Percentiles rank a stretch among this genome's conserved stretches.
Conservation (phyloP, 1,140 invertebrate genomes). For the Metaphire vulgaris region DNA sequence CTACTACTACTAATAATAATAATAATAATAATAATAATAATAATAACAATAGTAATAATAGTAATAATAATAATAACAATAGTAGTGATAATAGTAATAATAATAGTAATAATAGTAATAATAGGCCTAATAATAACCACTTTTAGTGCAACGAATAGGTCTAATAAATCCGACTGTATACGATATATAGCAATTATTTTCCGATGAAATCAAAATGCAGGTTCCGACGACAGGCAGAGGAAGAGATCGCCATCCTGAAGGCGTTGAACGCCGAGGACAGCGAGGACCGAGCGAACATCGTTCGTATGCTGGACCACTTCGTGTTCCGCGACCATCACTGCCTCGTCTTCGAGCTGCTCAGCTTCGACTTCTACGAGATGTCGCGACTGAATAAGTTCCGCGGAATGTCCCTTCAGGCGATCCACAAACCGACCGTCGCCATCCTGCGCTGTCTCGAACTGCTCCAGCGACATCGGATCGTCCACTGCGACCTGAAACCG, state of each 20-base stretch:
- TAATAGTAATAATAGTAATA: too few species aligned
- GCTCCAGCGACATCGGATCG: slow-evolving; percentile 5
- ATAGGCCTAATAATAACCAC: too few species aligned
- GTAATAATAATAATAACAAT: too few species aligned
- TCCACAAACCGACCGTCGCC: not conserved
- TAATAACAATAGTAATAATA: too few species aligned
- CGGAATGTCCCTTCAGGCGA: not conserved
- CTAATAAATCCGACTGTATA: too few species aligned
- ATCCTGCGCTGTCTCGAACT: not conserved
- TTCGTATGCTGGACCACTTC: slow-evolving; percentile 93
- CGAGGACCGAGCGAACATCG: slow-evolving; percentile 62
- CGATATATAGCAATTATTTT: not conserved
- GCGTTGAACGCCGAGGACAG: slow-evolving; percentile 48
- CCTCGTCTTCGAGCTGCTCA: slow-evolving; percentile 51
- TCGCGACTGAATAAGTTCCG: not conserved
- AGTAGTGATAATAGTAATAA: too few species aligned
- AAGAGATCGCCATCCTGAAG: slow-evolving; percentile 52
- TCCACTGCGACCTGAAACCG: slow-evolving; percentile 33
- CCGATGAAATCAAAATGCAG: too few species aligned
- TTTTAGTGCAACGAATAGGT: too few species aligned
- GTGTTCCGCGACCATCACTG: slow-evolving; percentile 69
- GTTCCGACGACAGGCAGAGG: slow-evolving; percentile 51
- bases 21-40: too few species aligned
- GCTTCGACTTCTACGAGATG: not conserved
- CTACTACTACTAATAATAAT: too few species aligned